Conservation (phyloP, 2,888 invertebrate genomes). For the Phorcus lineatus region DNA sequence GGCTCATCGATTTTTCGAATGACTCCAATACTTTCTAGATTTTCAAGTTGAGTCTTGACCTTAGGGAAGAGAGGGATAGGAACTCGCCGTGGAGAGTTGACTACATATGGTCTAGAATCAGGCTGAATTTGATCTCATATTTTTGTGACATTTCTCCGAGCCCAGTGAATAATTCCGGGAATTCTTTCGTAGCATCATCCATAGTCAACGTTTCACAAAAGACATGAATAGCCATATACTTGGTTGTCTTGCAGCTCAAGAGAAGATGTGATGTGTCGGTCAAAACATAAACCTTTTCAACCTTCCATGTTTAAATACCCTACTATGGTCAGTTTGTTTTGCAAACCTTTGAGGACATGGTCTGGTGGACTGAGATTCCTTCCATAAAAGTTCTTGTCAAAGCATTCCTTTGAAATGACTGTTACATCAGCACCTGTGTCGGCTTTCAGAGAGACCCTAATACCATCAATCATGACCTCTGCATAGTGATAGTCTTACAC, state of each 20-base stretch:
- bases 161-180: neutral
- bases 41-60: slow-evolving; percentile 31
- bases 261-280: neutral
- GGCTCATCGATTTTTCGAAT: slow-evolving; percentile 40
- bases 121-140: neutral
- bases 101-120: slow-evolving; percentile 27
- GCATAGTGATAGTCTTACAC: too few species aligned
- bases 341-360: too few species aligned
- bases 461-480: too few species aligned
- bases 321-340: too few species aligned
- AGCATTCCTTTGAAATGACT: too few species aligned
- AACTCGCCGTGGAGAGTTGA: slow-evolving; percentile 27
- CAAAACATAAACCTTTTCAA: neutral
- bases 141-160: neutral
- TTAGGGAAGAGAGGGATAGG: slow-evolving; percentile 29
- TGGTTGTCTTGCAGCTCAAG: neutral
- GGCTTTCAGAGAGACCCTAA: too few species aligned
- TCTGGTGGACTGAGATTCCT: too few species aligned
- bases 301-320: neutral
- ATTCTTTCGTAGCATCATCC: neutral
- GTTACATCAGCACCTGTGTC: too few species aligned
- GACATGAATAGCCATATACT: neutral
- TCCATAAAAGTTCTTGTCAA: too few species aligned
- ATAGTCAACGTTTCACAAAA: neutral
- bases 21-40: slow-evolving; percentile 31